Base-by-base conservation (phyloP, 2,888 invertebrate genomes). In the Limnephilus marmoratus region DNA sequence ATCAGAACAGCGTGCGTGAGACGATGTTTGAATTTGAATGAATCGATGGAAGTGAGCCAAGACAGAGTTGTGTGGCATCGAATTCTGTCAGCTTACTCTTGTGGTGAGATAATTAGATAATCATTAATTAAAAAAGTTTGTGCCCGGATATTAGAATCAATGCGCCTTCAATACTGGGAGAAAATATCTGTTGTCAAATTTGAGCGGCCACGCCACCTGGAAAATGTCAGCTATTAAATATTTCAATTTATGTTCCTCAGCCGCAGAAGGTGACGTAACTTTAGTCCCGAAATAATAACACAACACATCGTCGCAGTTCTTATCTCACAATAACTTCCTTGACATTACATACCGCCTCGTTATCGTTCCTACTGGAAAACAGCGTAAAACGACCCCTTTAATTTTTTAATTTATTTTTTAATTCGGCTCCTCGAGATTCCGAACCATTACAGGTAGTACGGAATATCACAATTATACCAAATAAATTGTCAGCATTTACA, bases 401-500 rank as follows among this genome's bases (percentile, higher is more conserved):
- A 53, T n/a, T 29, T 86, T 86, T 81, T 89, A 81, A 45, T 81
- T 41, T 41, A 12, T 90, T 90, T 90, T 82, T 90, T 31, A 82
- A 82, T 82, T 82, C 82, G 37, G 41, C 91, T 83, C 49, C 88
- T 90, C 85, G 82, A 91, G 90, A 92, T 92, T 86, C 92, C 92
- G 90, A 85, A 91, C 85, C 87, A 91, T 91, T 91, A 89, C 85
- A 81, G 81, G 41, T 85, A 83, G 81, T 85, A 85, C 85, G 80
- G 91, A 81, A 53, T 49, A 83, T 34, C 90, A 92, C 92, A 93
- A 93, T 93, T 93, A 92, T 92, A 92, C 81, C 89, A 90, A 92
- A 93, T 93, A 92, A 93, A 92, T 93, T 90, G 92, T 91, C 91
- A 87, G 81, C 90, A 92, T 93, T 93, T 93, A 92, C 90, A 93